Conservation (phyloP, 2,888 invertebrate species). For the Lepidochrysops patricia region DNA sequence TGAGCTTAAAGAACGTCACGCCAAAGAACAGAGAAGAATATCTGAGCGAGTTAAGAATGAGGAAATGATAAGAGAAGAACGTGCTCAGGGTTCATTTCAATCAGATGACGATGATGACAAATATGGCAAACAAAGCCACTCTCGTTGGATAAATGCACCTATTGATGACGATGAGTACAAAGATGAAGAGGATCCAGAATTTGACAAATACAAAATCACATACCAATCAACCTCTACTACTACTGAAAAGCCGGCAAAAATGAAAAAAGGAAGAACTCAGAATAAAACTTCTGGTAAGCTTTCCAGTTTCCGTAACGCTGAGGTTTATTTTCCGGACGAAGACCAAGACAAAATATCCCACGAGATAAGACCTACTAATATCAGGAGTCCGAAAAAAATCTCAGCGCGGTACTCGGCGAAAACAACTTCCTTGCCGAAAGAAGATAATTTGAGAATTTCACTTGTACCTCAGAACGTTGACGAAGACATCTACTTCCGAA, state of each 20-base stretch:
- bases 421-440: slow-evolving; percentile 22
- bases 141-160: slow-evolving; percentile 27
- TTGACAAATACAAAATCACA: slow-evolving; percentile 43
- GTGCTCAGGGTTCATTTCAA: slow-evolving; percentile 36
- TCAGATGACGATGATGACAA: slow-evolving; percentile 32
- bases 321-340: slow-evolving; percentile 44
- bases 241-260: slow-evolving; percentile 21
- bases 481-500: slow-evolving; percentile 55
- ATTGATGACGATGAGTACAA: slow-evolving; percentile 49
- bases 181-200: slow-evolving; percentile 34
- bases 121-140: slow-evolving; percentile 29
- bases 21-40: slow-evolving; percentile 48
- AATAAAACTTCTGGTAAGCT: slow-evolving; percentile 40
- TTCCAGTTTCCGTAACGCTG: slow-evolving; percentile 56
- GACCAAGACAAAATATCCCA: slow-evolving; percentile 32
- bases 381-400: slow-evolving; percentile 25
- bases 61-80: slow-evolving; percentile 49
- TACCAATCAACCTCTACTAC: slow-evolving; percentile 26
- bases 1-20: slow-evolving; percentile 54
- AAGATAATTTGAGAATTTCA: slow-evolving; percentile 45
- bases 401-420: slow-evolving; percentile 32
- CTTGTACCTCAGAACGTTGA: slow-evolving; percentile 43
- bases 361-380: slow-evolving; percentile 14
- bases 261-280: slow-evolving; percentile 25
- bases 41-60: slow-evolving; percentile 55